phyloP scores from a whole-genome alignment of 1,140 invertebrate genomes.

The Papilio xuthus region DNA sequence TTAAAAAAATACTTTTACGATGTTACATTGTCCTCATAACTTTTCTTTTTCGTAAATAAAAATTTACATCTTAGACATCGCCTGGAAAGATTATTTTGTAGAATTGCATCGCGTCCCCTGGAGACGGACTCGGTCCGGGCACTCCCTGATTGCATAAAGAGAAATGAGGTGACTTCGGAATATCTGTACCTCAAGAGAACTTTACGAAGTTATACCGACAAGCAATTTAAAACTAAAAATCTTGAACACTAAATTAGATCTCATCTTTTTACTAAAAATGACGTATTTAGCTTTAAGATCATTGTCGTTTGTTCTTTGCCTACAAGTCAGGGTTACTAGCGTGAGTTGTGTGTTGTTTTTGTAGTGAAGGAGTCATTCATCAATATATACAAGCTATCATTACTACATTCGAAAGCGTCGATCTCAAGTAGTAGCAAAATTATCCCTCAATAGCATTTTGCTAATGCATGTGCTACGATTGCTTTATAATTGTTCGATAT shows the following conservation, averaged over 20 bases:
- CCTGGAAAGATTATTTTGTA: constrained; percentile 12
- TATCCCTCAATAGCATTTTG: not conserved
- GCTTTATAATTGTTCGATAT: not conserved
- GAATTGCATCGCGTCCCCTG: constrained; percentile 23
- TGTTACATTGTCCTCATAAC: not conserved
- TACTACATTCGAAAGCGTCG: too few species aligned
- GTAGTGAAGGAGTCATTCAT: not conserved
- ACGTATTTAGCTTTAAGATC: not conserved
- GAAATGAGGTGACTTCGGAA: constrained; percentile 22
- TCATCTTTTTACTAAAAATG: not conserved
- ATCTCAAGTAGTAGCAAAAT: not conserved
- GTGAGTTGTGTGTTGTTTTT: not conserved
- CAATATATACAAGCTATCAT: too few species aligned
- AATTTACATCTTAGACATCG: constrained; percentile 5
- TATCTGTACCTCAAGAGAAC: constrained; percentile 2
- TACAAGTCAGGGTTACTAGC: too few species aligned
- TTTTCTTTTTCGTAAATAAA: not conserved
- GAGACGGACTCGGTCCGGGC: not conserved
- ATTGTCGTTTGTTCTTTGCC: not conserved
- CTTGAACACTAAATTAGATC: not conserved
- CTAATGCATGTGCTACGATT: not conserved
- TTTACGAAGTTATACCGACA: constrained; percentile 19
- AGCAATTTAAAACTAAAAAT: not conserved
- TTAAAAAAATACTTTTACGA: not conserved
- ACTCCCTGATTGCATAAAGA: constrained; percentile 32